phyloP scores from a whole-genome alignment of 1,140 invertebrate genomes.

The Euwallacea fornicatus region DNA sequence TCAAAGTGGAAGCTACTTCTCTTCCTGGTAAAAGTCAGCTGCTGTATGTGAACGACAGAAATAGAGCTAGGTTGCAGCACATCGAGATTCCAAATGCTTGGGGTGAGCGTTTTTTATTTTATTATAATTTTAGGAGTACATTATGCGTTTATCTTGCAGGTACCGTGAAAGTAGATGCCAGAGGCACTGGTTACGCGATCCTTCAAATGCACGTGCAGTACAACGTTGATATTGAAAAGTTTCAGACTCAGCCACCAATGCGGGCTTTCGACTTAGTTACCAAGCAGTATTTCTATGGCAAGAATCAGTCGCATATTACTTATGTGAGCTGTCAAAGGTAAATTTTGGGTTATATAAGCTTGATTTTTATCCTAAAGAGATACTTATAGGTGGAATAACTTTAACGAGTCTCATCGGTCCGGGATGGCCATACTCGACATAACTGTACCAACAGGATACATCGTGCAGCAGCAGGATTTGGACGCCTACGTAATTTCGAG shows the following conservation, averaged over 20 bases:
- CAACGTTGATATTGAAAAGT: constrained; percentile 86
- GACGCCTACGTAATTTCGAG: constrained; percentile 79
- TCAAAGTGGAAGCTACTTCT: constrained; percentile 85
- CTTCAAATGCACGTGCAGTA: constrained; percentile 93
- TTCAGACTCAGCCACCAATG: constrained; percentile 83
- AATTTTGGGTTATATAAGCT: constrained; percentile 21
- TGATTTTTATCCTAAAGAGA: not conserved
- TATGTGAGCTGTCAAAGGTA: constrained; percentile 82
- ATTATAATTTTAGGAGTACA: too few relatives aligned
- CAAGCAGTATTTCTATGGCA: constrained; percentile 75
- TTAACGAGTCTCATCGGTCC: constrained; percentile 76
- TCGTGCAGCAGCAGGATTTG: constrained; percentile 87
- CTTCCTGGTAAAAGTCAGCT: constrained; percentile 60
- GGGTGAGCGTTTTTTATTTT: constrained; percentile 57
- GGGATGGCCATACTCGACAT: constrained; percentile 92
- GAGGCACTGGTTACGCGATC: constrained; percentile 88
- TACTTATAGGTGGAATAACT: constrained; percentile 71
- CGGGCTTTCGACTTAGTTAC: constrained; percentile 74
- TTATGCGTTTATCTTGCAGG: constrained; percentile 1
- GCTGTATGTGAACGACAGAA: constrained; percentile 72
- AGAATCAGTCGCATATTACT: constrained; percentile 91
- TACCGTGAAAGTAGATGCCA: constrained; percentile 85
- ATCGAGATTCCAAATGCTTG: constrained; percentile 87
- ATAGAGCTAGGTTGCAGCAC: constrained; percentile 73
- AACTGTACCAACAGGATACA: constrained; percentile 90